Percentiles rank a stretch among this genome's conserved stretches.
Conservation (phyloP, 1,140 invertebrate species). For the Cydia amplana region DNA sequence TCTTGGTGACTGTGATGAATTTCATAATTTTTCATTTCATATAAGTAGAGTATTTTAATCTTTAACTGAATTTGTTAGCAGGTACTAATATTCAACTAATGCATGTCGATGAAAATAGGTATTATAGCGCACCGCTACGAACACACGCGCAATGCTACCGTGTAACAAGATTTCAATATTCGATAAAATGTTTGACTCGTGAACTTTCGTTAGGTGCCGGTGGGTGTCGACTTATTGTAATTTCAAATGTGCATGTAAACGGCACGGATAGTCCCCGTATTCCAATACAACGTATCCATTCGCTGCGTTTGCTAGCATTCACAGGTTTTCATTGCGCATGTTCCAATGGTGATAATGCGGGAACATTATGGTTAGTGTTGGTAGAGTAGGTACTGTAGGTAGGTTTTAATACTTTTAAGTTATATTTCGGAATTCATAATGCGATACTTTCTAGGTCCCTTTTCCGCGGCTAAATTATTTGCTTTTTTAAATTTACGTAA, state of each 20-base stretch:
- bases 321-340: conserved; percentile 16
- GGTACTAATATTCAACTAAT: too few relatives aligned
- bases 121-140: background rate
- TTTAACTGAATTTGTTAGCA: too few relatives aligned
- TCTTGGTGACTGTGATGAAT: too few relatives aligned
- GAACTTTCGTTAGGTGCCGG: conserved; percentile 57
- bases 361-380: conserved; percentile 5
- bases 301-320: conserved; percentile 22
- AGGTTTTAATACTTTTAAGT: too few relatives aligned
- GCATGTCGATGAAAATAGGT: too few relatives aligned
- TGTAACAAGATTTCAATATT: conserved; percentile 45
- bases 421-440: too few relatives aligned
- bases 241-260: conserved; percentile 69
- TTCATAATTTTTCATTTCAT: too few relatives aligned
- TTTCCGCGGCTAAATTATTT: too few relatives aligned
- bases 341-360: conserved; percentile 3
- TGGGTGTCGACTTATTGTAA: conserved; percentile 68
- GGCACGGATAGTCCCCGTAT: conserved; percentile 49
- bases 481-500: too few relatives aligned
- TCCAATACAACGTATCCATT: conserved; percentile 38
- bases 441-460: too few relatives aligned
- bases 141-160: conserved; percentile 1
- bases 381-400: background rate
- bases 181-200: conserved; percentile 62
- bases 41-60: too few relatives aligned